Evolutionary conservation across 2,888 invertebrate species (phyloP).

Genomic region (Stegophylla sp.): DNA sequence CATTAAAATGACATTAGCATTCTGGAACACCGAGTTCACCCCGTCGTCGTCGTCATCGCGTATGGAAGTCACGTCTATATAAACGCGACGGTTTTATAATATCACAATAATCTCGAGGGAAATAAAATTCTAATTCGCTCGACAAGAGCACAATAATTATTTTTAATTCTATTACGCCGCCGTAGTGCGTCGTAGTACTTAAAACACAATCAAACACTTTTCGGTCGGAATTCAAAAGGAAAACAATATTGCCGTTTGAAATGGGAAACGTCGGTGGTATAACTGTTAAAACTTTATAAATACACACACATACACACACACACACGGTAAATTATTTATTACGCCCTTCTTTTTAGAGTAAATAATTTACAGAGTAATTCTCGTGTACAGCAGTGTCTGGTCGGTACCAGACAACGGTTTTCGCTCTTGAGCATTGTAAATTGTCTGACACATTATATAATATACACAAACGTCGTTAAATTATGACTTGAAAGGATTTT

Average conservation of each 20-base stretch:
- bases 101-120: neutral
- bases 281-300: neutral
- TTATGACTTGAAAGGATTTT: neutral
- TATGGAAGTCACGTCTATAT: constrained; percentile 40
- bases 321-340: constrained; percentile 25
- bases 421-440: neutral
- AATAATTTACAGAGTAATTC: constrained; percentile 14
- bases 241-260: constrained; percentile 5
- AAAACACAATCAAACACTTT: neutral
- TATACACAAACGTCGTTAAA: too few relatives aligned
- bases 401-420: neutral
- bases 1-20: neutral
- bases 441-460: neutral
- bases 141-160: neutral
- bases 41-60: neutral
- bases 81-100: constrained; percentile 9
- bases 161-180: constrained; percentile 25
- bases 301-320: too few relatives aligned
- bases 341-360: neutral
- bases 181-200: too few relatives aligned
- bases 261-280: neutral
- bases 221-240: neutral
- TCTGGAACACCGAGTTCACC: neutral
- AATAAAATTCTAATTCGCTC: constrained; percentile 26
- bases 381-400: neutral